Conservation (phyloP, 2,113 vertebrate genomes). For the Paedocypris sp. region DNA sequence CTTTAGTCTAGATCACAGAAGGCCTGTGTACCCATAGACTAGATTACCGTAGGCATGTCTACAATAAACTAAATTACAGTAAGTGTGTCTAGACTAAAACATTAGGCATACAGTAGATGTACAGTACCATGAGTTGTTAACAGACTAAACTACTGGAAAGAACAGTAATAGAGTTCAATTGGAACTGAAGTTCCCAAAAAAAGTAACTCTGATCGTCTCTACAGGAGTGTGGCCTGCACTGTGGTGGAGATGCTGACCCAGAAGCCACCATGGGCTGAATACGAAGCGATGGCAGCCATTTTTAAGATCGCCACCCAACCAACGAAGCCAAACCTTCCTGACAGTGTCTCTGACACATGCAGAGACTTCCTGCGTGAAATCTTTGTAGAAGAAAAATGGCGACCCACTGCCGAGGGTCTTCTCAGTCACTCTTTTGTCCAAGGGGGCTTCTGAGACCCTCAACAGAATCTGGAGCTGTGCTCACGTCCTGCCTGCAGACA, state of each 20-base stretch:
- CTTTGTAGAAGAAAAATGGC: constrained; percentile 81
- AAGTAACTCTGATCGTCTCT: not conserved
- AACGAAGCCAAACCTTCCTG: constrained; percentile 75
- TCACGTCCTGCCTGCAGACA: constrained; percentile 19
- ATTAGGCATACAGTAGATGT: too few relatives aligned
- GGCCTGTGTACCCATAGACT: too few relatives aligned
- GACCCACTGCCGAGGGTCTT: constrained; percentile 74
- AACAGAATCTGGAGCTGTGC: constrained; percentile 24
- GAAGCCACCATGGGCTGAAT: constrained; percentile 85
- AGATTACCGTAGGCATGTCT: too few relatives aligned
- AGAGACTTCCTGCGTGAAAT: constrained; percentile 78
- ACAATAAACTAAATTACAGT: too few relatives aligned
- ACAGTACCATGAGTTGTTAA: too few relatives aligned
- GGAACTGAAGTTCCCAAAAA: too few relatives aligned
- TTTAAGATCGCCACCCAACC: constrained; percentile 89
- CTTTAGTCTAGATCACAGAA: too few relatives aligned
- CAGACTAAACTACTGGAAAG: too few relatives aligned
- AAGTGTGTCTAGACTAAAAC: too few relatives aligned
- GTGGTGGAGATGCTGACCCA: constrained; percentile 88
- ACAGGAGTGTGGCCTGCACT: constrained; percentile 82
- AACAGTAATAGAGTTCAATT: too few relatives aligned
- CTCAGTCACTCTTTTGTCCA: constrained; percentile 74
- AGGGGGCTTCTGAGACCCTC: constrained; percentile 62
- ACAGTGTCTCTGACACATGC: constrained; percentile 67
- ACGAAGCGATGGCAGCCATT: constrained; percentile 84